A percentile compares a stretch with the other conserved stretches of the same genome.
These are phyloP conservation scores for Calliscelio sp. DNA, from an alignment of 2,888 invertebrate genomes.

Conservation along the genomic window DNA sequence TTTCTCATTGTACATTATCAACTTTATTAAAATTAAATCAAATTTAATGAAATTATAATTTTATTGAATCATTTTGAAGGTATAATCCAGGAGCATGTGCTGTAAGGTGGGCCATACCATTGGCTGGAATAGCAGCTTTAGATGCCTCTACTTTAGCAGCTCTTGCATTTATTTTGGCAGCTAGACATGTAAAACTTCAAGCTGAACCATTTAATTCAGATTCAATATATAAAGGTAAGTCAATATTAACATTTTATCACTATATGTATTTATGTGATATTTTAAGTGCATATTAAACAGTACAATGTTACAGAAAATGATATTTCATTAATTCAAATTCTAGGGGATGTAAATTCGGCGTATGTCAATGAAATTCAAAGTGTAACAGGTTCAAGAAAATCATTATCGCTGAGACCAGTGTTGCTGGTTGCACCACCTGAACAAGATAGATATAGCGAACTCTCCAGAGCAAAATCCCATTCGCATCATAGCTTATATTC, in stretches of 20 bases:
- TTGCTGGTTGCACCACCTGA: conserved; percentile 91
- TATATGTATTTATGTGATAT: no score
- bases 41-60: no score
- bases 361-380: conserved; percentile 95
- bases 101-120: conserved; percentile 96
- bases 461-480: conserved; percentile 85
- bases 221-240: conserved; percentile 89
- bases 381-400: conserved; percentile 94
- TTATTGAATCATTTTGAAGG: conserved; percentile 70
- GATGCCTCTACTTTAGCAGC: conserved; percentile 95
- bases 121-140: conserved; percentile 95
- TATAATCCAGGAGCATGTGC: conserved; percentile 92
- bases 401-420: conserved; percentile 94
- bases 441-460: conserved; percentile 85
- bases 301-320: no score
- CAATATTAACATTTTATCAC: no score
- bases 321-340: conserved; percentile 77
- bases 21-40: no score
- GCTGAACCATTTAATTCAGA: conserved; percentile 91
- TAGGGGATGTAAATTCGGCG: conserved; percentile 95
- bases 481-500: conserved; percentile 85
- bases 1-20: no score
- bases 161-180: conserved; percentile 97
- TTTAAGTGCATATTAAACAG: no score
- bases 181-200: conserved; percentile 94